Conservation (phyloP, 2,888 invertebrate species). For the Scrobipalpa atriplicella region DNA sequence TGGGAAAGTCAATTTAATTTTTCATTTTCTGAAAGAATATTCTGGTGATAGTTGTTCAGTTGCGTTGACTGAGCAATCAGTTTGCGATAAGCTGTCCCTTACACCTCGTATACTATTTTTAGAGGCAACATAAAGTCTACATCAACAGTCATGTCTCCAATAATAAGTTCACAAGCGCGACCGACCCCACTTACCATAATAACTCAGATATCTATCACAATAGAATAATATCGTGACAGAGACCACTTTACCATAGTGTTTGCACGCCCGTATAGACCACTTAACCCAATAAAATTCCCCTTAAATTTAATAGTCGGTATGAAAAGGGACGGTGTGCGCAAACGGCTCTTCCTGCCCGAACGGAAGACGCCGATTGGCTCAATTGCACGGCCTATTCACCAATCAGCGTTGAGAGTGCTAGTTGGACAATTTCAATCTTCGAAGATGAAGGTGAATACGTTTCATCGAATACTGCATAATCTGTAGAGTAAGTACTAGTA, state of each 20-base stretch:
- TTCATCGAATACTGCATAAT: too few species aligned
- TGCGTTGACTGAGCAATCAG: too few species aligned
- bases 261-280: conserved; percentile 69
- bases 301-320: conserved; percentile 78
- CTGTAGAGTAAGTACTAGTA: too few species aligned
- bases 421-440: conserved; percentile 38
- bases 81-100: too few species aligned
- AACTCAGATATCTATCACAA: conserved; percentile 7
- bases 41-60: too few species aligned
- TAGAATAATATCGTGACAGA: background rate
- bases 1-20: too few species aligned
- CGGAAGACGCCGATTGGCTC: conserved; percentile 81
- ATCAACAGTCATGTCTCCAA: background rate
- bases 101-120: too few species aligned
- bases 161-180: background rate
- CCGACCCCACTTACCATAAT: background rate
- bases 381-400: conserved; percentile 76
- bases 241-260: background rate
- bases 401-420: conserved; percentile 67
- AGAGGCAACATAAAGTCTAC: too few species aligned
- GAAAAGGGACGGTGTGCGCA: conserved; percentile 70
- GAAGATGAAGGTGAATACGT: background rate
- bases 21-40: too few species aligned
- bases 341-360: conserved; percentile 76
- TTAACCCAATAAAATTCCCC: conserved; percentile 81